phyloP scores from a whole-genome alignment of 2,888 invertebrate genomes.

The Exocentrus adspersus region DNA sequence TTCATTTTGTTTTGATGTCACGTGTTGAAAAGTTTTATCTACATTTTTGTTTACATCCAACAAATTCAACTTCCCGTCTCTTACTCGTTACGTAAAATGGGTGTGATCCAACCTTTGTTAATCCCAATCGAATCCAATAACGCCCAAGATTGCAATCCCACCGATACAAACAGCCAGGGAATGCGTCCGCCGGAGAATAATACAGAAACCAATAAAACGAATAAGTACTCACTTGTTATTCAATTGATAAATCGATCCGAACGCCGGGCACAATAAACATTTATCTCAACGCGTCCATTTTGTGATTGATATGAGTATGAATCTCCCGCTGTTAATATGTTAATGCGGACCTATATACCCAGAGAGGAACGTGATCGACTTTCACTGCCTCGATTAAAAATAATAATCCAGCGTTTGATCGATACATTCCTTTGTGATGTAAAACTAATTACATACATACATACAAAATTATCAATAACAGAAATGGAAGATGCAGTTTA shows the following conservation, averaged over 20 bases:
- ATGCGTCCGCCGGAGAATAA: constrained; percentile 1
- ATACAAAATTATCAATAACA: no score
- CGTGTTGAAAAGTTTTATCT: constrained; percentile 39
- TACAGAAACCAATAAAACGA: background rate
- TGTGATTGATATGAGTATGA: constrained; percentile 11
- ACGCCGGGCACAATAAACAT: background rate
- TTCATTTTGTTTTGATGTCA: no score
- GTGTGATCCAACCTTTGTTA: background rate
- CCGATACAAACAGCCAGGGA: background rate
- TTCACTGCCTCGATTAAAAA: background rate
- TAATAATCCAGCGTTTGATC: background rate
- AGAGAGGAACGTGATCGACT: background rate
- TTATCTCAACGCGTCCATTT: background rate
- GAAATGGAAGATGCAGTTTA: no score
- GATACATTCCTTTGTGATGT: background rate
- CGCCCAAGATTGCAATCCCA: background rate
- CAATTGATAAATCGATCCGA: constrained; percentile 10
- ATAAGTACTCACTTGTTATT: constrained; percentile 8
- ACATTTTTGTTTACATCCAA: background rate
- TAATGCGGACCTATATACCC: constrained; percentile 7
- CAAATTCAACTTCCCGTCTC: background rate
- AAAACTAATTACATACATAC: no score
- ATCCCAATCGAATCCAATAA: background rate
- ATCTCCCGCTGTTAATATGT: constrained; percentile 12
- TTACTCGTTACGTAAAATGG: background rate